Conservation (phyloP, 92 coral and sea anemone genomes). For the Parazoanthus swiftii region DNA sequence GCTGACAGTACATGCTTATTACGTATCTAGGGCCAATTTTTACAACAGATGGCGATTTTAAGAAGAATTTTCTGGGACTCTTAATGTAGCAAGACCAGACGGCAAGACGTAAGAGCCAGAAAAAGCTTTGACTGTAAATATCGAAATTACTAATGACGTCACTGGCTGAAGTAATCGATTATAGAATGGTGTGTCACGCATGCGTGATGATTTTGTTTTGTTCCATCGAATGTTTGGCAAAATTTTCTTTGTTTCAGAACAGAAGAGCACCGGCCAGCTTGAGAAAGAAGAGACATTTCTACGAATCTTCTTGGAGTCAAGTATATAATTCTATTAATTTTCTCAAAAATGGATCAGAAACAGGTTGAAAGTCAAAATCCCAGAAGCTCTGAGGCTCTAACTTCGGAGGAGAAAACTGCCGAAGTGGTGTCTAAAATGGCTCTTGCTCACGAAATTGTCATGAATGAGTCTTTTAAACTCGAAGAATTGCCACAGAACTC, state of each 20-base stretch:
- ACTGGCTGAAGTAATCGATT: conserved; percentile 6
- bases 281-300: background rate
- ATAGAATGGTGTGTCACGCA: conserved; percentile 19
- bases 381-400: conserved; percentile 28
- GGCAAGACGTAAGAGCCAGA: too few relatives aligned
- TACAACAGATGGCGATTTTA: background rate
- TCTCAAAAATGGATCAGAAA: conserved; percentile 45
- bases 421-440: conserved; percentile 89
- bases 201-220: conserved; percentile 35
- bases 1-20: background rate
- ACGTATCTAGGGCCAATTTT: too few relatives aligned
- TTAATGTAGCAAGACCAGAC: too few relatives aligned
- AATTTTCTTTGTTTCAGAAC: conserved; percentile 34
- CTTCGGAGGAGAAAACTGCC: conserved; percentile 54
- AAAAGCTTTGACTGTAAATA: background rate
- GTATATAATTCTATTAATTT: background rate
- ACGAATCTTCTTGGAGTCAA: background rate
- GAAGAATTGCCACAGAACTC: conserved; percentile 84
- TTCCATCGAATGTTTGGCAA: conserved; percentile 12
- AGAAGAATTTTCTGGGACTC: too few relatives aligned
- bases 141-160: background rate
- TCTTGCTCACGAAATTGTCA: conserved; percentile 91
- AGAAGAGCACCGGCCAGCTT: background rate
- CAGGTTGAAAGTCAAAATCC: conserved; percentile 27
- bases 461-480: conserved; percentile 84